Conservation (phyloP, 2,797 vertebrate genomes). For the Pterois miles region DNA sequence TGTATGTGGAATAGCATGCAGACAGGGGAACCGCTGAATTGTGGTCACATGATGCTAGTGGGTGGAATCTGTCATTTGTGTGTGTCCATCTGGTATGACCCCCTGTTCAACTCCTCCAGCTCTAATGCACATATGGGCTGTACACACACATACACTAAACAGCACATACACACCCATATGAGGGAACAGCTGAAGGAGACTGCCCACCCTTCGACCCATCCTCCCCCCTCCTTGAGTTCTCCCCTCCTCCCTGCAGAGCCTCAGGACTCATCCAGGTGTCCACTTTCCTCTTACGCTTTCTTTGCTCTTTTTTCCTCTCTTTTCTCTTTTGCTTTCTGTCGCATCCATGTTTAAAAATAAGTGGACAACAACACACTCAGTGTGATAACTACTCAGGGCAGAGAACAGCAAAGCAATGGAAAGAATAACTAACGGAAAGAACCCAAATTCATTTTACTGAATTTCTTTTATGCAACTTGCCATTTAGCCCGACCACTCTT, state of each 20-base stretch:
- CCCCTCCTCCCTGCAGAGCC: slow-evolving; percentile 68
- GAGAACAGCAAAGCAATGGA: background rate
- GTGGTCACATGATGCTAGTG: slow-evolving; percentile 65
- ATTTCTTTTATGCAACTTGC: no score
- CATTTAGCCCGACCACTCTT: no score
- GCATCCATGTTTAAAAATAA: slow-evolving; percentile 25
- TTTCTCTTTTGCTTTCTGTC: slow-evolving; percentile 12
- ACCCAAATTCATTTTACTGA: no score
- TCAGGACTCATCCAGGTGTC: slow-evolving; percentile 80
- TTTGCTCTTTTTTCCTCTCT: slow-evolving; percentile 1
- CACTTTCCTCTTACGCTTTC: slow-evolving; percentile 43
- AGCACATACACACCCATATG: slow-evolving; percentile 42
- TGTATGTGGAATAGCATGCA: slow-evolving; percentile 6
- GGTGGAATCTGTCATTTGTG: slow-evolving; percentile 72
- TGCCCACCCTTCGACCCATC: slow-evolving; percentile 50
- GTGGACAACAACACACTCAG: slow-evolving; percentile 14
- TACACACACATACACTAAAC: slow-evolving; percentile 50
- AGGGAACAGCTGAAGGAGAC: slow-evolving; percentile 76
- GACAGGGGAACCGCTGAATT: slow-evolving; percentile 45
- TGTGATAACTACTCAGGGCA: background rate
- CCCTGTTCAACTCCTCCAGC: slow-evolving; percentile 81
- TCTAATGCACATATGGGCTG: slow-evolving; percentile 74
- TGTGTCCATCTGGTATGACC: slow-evolving; percentile 78
- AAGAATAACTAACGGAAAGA: background rate
- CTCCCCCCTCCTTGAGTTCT: slow-evolving; percentile 41